Evolutionary conservation across 2,888 invertebrate species (phyloP), one percentile per base, ranked within the genome.

Genomic region (Exephanes ischioxanthus): DNA sequence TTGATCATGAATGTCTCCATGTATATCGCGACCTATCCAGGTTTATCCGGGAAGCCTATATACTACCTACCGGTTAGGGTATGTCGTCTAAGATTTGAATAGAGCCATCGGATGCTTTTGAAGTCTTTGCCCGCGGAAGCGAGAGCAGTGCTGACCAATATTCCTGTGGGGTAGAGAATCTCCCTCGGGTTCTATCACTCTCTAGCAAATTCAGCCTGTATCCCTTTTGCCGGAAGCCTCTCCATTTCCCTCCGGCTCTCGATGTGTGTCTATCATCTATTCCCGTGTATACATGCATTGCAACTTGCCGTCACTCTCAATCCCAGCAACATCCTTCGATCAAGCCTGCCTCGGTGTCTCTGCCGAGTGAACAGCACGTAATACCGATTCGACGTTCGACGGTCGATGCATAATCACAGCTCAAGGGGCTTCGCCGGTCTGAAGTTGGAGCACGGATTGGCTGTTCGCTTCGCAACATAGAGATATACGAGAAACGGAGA

Each of bases 51-150:
- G 45, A 45, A 66, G 55, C 61, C 30, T 75, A 78, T 70, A 55
- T 66, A 14, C 61, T 45, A 79, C 33, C 33, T 30, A 9, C 14
- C 63, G 30, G 63, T 16, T 30, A 7, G 63, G 30, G 63, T 63
- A n/a, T 14, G 30, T 33, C 90, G 85, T 90, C 91, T 91, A 90
- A 91, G 91, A 93, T 92, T 89, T 92, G 90, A 92, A 93, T 93
- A 89, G 91, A 87, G 88, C 88, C 55, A n/a, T 88, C 90, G 83
- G 85, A 87, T 88, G 90, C 92, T 92, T 93, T 93, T 93, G 93
- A 93, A 91, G 92, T 92, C 87, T 83, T 87, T 86, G 88, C 84
- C 83, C 86, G 84, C 77, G 58, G 84, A 53, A 55, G 63, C 73
- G 61, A 48, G 48, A 83, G 66, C 61, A 80, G 48, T 66, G 68